Evolutionary conservation across 2,113 vertebrate species (phyloP).

Genomic region (Leptosomus discolor): DNA sequence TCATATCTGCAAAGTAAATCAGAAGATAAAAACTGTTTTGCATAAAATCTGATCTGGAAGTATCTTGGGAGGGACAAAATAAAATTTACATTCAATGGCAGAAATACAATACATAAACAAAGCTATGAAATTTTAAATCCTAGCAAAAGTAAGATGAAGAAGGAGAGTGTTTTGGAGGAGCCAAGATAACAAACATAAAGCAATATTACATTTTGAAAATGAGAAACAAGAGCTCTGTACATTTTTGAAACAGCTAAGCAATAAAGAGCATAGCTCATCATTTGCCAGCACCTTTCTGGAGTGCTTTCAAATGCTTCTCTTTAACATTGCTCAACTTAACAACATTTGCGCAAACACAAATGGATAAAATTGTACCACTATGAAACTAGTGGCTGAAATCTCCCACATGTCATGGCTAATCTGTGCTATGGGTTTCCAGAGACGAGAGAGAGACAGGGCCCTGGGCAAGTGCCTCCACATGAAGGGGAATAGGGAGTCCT

Average conservation of each 20-base stretch:
- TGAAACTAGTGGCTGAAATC: not conserved
- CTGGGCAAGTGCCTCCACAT: not conserved
- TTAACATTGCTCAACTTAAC: not conserved
- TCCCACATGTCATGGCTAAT: not conserved
- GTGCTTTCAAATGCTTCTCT: not conserved
- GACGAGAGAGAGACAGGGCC: accelerated
- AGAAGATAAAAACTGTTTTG: not conserved
- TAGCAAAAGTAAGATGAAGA: not conserved
- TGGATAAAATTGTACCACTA: not conserved
- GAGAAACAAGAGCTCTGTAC: not conserved
- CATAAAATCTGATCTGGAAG: not conserved
- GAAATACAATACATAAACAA: not conserved
- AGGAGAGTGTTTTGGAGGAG: not conserved
- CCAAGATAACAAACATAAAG: not conserved
- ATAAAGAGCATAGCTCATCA: not conserved
- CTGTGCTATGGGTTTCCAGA: not conserved
- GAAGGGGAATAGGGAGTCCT: not conserved
- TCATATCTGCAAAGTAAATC: not conserved
- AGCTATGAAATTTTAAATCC: not conserved
- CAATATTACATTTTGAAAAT: not conserved
- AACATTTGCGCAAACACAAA: not conserved
- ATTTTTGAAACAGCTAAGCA: not conserved
- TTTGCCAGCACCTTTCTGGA: not conserved
- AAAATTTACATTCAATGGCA: not conserved
- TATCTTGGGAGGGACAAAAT: not conserved